A percentile compares a stretch with the other conserved stretches of the same genome.
Conservation (phyloP, 2,797 vertebrate genomes). For the Denticeps clupeoides region DNA sequence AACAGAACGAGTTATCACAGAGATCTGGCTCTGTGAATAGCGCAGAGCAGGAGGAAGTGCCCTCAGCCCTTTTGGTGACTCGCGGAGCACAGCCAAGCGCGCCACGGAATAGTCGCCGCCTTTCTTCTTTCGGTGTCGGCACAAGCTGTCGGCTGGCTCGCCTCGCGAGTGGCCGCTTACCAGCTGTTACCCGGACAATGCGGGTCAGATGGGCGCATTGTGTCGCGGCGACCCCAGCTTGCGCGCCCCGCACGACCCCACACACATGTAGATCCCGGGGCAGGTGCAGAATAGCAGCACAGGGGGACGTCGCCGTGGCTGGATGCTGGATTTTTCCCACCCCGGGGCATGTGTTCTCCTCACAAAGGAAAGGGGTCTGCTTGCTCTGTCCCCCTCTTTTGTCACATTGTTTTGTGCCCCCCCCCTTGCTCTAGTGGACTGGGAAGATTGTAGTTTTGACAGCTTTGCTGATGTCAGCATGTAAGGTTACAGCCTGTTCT, state of each 20-base stretch:
- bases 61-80: no score
- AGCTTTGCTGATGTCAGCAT: no score
- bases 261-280: neutral
- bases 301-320: constrained; percentile 2
- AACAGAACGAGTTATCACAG: no score
- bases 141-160: constrained; percentile 30
- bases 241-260: constrained; percentile 17
- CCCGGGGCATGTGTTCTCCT: neutral
- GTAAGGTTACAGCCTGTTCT: no score
- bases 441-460: no score
- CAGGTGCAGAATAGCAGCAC: constrained; percentile 10
- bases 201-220: constrained; percentile 30
- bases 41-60: no score
- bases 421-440: no score
- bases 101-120: constrained; percentile 17
- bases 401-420: no score
- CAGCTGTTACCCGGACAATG: constrained; percentile 39
- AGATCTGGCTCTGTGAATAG: no score
- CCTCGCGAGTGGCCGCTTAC: constrained; percentile 32
- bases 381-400: no score
- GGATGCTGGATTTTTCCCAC: neutral
- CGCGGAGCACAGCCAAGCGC: no score
- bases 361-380: no score
- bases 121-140: constrained; percentile 28
- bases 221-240: constrained; percentile 21